A percentile compares a stretch with the other conserved stretches of the same genome.
phyloP scores from a whole-genome alignment of 2,797 vertebrate species.

The Rhinella marina region DNA sequence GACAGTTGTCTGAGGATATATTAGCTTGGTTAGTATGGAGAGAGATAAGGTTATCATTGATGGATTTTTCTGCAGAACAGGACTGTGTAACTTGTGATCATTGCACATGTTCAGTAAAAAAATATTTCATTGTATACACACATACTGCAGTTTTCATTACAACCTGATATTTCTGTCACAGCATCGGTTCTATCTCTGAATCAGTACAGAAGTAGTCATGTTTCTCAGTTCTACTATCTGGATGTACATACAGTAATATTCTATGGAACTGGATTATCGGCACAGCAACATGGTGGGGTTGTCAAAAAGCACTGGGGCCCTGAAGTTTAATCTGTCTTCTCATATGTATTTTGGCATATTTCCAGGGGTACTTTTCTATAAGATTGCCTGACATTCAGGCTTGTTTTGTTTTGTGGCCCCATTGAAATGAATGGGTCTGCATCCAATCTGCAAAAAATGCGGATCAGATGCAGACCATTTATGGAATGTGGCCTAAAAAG shows the following conservation, averaged over 20 bases:
- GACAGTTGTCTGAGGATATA: constrained; percentile 38
- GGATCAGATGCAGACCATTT: too few relatives aligned
- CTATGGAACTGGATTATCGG: not conserved
- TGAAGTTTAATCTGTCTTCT: too few relatives aligned
- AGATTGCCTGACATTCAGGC: too few relatives aligned
- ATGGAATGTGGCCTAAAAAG: too few relatives aligned
- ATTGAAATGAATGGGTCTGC: too few relatives aligned
- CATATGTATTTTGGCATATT: too few relatives aligned
- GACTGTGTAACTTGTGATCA: not conserved
- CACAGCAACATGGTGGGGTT: not conserved
- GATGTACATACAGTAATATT: not conserved
- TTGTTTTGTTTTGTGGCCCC: too few relatives aligned
- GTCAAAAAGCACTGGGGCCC: not conserved
- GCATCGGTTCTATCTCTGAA: not conserved
- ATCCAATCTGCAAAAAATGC: too few relatives aligned
- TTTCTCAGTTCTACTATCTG: not conserved
- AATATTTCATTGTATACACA: too few relatives aligned
- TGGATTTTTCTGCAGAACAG: not conserved
- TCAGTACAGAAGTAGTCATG: not conserved
- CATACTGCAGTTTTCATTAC: not conserved
- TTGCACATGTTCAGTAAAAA: not conserved
- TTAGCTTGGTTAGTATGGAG: not conserved
- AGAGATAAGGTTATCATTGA: not conserved
- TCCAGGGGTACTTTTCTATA: not conserved
- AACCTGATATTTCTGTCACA: not conserved